Conservation (phyloP, 2,797 vertebrate species). For the Danio kyathit region DNA sequence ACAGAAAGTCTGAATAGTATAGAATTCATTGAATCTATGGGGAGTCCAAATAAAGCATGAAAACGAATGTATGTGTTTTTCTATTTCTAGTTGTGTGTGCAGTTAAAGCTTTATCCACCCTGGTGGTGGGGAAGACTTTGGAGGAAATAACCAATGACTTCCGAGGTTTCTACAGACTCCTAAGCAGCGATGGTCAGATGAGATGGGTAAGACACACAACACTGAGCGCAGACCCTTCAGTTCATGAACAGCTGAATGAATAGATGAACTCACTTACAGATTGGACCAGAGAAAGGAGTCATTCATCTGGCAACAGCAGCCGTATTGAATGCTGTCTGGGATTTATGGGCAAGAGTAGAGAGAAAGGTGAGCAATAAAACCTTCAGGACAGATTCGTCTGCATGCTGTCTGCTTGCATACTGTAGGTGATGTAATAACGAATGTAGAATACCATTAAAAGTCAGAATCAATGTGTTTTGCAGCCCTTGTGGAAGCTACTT, state of each 20-base stretch:
- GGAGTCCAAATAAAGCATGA: too few relatives aligned
- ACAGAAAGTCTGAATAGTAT: too few relatives aligned
- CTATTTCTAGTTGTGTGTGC: conserved; percentile 77
- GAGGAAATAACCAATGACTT: conserved; percentile 83
- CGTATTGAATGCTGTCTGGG: conserved; percentile 85
- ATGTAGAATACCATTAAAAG: background rate
- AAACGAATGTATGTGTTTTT: background rate
- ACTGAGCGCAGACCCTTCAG: background rate
- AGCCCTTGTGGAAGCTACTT: conserved; percentile 86
- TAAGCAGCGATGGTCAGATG: conserved; percentile 83
- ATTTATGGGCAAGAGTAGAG: conserved; percentile 83
- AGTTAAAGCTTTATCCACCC: conserved; percentile 75
- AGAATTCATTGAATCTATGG: too few relatives aligned
- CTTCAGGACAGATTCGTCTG: background rate
- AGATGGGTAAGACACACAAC: conserved; percentile 78
- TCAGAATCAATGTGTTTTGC: conserved; percentile 27
- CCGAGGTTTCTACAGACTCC: conserved; percentile 81
- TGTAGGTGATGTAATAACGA: background rate
- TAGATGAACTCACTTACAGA: conserved; percentile 63
- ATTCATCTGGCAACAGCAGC: conserved; percentile 82
- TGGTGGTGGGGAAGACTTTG: conserved; percentile 78
- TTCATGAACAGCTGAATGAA: background rate
- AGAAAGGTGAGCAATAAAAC: conserved; percentile 75
- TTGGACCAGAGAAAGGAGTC: conserved; percentile 85
- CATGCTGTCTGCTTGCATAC: background rate